phyloP scores from a whole-genome alignment of 2,888 invertebrate species.

The Axea sp. region DNA sequence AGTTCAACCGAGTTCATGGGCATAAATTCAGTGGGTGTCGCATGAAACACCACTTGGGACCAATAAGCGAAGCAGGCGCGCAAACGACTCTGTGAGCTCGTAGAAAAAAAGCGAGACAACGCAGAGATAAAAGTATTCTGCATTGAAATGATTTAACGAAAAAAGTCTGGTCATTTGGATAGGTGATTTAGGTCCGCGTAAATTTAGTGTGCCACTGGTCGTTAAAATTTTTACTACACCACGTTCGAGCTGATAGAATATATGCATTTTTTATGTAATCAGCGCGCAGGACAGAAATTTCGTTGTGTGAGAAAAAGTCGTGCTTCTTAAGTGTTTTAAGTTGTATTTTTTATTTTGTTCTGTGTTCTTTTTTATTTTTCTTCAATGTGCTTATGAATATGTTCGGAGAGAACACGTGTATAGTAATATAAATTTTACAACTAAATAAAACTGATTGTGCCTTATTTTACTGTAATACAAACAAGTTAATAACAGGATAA shows the following conservation, averaged over 20 bases:
- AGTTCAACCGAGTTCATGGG: slow-evolving; percentile 69
- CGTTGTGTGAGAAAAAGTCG: neutral
- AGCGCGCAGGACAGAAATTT: slow-evolving; percentile 4
- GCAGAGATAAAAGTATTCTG: slow-evolving; percentile 12
- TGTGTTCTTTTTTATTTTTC: no score
- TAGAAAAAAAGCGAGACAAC: slow-evolving; percentile 16
- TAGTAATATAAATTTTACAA: no score
- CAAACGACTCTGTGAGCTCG: slow-evolving; percentile 30
- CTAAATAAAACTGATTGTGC: no score
- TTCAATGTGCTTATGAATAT: no score
- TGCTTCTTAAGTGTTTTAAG: neutral
- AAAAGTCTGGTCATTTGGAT: slow-evolving; percentile 41
- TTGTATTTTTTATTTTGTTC: no score
- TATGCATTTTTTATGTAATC: slow-evolving; percentile 9
- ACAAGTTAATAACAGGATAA: no score
- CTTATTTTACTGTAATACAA: no score
- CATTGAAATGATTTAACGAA: slow-evolving; percentile 45
- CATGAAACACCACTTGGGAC: slow-evolving; percentile 25
- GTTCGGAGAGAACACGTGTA: no score
- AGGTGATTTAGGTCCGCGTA: slow-evolving; percentile 49
- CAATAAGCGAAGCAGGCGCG: slow-evolving; percentile 12
- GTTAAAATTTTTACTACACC: slow-evolving; percentile 29
- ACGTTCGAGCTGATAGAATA: slow-evolving; percentile 1
- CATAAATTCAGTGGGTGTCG: slow-evolving; percentile 66
- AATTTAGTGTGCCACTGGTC: slow-evolving; percentile 32